A percentile compares a stretch with the other conserved stretches of the same genome.
Conservation (phyloP, 1,140 invertebrate species). For the Sweltsa coloradensis region DNA sequence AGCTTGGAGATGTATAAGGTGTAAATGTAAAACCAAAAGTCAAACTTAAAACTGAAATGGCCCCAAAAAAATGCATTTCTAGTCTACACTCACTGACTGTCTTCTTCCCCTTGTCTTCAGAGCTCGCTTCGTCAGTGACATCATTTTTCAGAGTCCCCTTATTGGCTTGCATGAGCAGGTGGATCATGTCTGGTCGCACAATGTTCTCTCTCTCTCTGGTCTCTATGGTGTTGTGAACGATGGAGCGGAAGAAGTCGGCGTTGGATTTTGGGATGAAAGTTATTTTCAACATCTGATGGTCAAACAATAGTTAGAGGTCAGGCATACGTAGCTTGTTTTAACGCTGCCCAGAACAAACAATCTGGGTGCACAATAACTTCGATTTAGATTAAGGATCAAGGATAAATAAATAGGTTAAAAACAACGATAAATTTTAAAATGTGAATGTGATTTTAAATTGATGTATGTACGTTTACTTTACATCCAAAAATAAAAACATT, state of each 20-base stretch:
- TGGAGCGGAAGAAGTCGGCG: constrained; percentile 21
- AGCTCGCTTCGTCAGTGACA: background rate
- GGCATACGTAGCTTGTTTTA: too few species aligned
- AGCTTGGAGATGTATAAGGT: too few species aligned
- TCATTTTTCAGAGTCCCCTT: constrained; percentile 20
- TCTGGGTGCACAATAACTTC: background rate
- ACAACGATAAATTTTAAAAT: background rate
- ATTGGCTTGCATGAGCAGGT: constrained; percentile 31
- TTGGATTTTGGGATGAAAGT: constrained; percentile 11
- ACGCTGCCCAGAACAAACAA: too few species aligned
- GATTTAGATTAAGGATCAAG: background rate
- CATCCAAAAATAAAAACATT: too few species aligned
- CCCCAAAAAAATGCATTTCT: background rate
- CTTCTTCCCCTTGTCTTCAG: background rate
- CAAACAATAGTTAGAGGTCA: too few species aligned
- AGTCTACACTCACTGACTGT: background rate
- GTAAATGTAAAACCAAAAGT: too few species aligned
- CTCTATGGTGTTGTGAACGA: constrained; percentile 21
- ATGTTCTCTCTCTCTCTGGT: constrained; percentile 27
- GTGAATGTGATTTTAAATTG: background rate
- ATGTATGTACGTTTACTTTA: background rate
- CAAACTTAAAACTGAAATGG: too few species aligned
- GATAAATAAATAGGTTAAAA: background rate
- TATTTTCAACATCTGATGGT: constrained; percentile 4
- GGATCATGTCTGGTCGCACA: constrained; percentile 31